Base-by-base conservation (phyloP, 2,797 vertebrate genomes). In the Apogon hyalosoma region DNA sequence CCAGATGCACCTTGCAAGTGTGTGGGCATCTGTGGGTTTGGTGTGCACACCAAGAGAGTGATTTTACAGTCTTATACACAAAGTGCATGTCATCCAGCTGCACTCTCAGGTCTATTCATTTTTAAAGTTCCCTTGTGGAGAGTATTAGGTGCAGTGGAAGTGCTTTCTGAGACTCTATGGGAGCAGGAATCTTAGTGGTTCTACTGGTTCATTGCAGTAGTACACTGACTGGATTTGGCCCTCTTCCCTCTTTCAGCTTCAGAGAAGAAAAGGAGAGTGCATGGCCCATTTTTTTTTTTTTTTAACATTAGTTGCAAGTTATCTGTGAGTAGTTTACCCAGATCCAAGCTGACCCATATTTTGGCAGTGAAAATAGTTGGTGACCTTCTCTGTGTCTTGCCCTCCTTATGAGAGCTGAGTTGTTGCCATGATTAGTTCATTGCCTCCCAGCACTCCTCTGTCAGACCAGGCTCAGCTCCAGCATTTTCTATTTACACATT, bases 371-470 rank as follows among this genome's bases (percentile, higher is more conserved):
- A 88, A 84, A 62, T 77, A 85, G 74, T 87, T 83, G 57, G 28
- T 92, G 88, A 93, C 89, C 90, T 92, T 90, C 80, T 90, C 79
- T 50, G 48, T 80, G 75, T 80, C 83, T 74, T 48, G 69, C 82
- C 85, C 90, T 88, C 88, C 82, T 87, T 84, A 74, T 28, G 68
- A 86, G 85, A 88, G 53, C 62, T 75, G 73, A 73, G 84, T 84
- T 88, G 87, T 91, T 82, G 73, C 79, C 16, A 54, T 85, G 85
- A 87, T 91, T 86, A 86, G 84, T 85, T 73, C 64, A 59, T 53
- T 83, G 82, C 87, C 89, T 91, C 85, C 82, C 83, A 88, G 90
- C 87, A 24, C 60, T 76, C 40, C 80, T 69, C 79, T 80, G 82
- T 89, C 83, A 90, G 70, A 78, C 76, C 67, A 79, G 86, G 80